Evolutionary conservation across 2,113 vertebrate species (phyloP).

Genomic region (Gymnocephalus cernua): DNA sequence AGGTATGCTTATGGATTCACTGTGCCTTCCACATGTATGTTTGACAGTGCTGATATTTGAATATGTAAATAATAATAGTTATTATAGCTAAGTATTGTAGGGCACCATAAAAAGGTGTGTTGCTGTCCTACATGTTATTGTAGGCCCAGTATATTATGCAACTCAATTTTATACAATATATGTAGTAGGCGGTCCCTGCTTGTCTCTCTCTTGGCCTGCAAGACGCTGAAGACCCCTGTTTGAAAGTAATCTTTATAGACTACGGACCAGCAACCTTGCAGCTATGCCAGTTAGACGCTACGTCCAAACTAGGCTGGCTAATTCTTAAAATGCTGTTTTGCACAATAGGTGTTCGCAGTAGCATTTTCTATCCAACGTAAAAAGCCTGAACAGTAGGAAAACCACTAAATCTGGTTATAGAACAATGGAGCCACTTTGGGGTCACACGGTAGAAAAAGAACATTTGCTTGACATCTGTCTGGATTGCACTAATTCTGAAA

Average conservation of each 20-base stretch:
- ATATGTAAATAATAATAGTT: no score
- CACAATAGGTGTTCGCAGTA: neutral
- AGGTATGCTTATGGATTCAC: no score
- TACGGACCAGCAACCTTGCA: neutral
- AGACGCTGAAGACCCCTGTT: no score
- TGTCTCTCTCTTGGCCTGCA: no score
- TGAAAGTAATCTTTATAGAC: neutral
- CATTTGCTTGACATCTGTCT: neutral
- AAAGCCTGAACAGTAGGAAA: neutral
- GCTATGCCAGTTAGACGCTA: neutral
- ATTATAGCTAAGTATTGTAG: no score
- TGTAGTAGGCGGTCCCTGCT: no score
- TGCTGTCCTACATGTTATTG: no score
- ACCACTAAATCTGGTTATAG: neutral
- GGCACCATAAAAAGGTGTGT: no score
- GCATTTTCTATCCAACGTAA: accelerated
- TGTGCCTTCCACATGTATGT: no score
- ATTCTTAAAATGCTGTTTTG: neutral
- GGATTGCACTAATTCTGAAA: neutral
- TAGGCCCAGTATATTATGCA: no score
- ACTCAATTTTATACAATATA: no score
- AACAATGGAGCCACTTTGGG: neutral
- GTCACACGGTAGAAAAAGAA: neutral
- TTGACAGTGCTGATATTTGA: no score
- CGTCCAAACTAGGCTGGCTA: neutral